Conservation (phyloP, 2,888 invertebrate species). For the Leucophenga maculata region DNA sequence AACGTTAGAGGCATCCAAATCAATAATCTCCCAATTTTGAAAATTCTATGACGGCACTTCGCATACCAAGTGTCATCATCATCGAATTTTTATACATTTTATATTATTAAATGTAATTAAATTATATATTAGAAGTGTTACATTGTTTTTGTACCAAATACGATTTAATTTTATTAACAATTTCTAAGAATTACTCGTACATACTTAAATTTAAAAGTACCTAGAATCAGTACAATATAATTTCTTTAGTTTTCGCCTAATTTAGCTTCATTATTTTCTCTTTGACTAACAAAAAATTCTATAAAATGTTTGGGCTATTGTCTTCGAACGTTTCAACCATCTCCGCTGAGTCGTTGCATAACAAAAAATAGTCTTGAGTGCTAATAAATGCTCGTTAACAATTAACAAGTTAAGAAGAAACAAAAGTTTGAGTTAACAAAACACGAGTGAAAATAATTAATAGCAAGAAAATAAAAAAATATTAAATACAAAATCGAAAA, state of each 20-base stretch:
- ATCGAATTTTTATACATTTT: too few species aligned
- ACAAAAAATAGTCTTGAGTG: neutral
- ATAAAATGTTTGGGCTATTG: slow-evolving; percentile 20
- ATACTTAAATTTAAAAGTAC: slow-evolving; percentile 50
- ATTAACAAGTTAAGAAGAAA: slow-evolving; percentile 9
- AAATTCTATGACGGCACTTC: too few species aligned
- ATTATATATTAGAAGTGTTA: too few species aligned
- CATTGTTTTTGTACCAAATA: too few species aligned
- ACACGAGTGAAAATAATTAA: neutral
- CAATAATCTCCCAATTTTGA: too few species aligned
- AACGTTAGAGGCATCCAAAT: too few species aligned
- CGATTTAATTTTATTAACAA: slow-evolving; percentile 57
- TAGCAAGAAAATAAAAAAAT: neutral
- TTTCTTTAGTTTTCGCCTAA: neutral
- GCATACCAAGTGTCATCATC: too few species aligned
- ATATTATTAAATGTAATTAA: too few species aligned
- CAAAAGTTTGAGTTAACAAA: neutral
- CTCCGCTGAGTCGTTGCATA: neutral
- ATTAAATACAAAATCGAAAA: slow-evolving; percentile 2
- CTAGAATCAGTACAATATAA: slow-evolving; percentile 1
- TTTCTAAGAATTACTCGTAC: slow-evolving; percentile 61
- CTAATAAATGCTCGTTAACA: slow-evolving; percentile 8
- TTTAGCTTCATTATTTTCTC: neutral
- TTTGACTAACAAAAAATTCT: slow-evolving; percentile 10
- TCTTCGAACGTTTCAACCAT: neutral